These are phyloP conservation scores for Plebejus melissa DNA, from an alignment of 2,888 invertebrate genomes.

Conservation along the genomic window DNA sequence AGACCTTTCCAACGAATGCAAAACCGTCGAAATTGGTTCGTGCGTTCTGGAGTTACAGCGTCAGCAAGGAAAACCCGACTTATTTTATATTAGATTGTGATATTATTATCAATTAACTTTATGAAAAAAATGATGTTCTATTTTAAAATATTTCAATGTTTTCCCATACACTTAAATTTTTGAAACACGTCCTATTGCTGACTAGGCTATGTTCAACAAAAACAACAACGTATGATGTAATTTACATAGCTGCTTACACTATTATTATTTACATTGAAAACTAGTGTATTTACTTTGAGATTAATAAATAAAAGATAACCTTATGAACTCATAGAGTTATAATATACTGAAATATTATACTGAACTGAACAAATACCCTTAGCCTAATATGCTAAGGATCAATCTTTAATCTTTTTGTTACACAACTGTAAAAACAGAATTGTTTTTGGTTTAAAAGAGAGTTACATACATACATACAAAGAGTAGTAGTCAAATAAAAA, in stretches of 20 bases:
- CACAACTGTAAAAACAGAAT: too few species aligned
- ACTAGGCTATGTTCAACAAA: background rate
- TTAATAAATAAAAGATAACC: background rate
- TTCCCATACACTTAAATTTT: background rate
- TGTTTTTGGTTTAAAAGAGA: too few species aligned
- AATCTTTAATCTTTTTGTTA: background rate
- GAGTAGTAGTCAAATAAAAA: too few species aligned
- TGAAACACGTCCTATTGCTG: background rate
- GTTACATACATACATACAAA: too few species aligned
- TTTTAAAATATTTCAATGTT: too few species aligned
- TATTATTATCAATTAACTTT: too few species aligned
- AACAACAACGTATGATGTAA: slow-evolving; percentile 4
- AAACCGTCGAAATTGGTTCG: too few species aligned
- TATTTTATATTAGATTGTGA: too few species aligned
- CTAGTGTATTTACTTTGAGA: background rate
- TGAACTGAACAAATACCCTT: background rate
- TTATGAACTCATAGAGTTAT: background rate
- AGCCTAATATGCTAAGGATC: background rate
- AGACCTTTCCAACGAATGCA: too few species aligned
- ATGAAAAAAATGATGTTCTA: too few species aligned
- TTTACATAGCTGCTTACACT: background rate
- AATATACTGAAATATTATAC: background rate
- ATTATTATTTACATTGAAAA: slow-evolving; percentile 7
- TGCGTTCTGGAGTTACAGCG: too few species aligned
- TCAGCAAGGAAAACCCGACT: too few species aligned